Evolutionary conservation across 2,113 vertebrate genomes (phyloP).

Genomic region (Monarcha castaneiventris): DNA sequence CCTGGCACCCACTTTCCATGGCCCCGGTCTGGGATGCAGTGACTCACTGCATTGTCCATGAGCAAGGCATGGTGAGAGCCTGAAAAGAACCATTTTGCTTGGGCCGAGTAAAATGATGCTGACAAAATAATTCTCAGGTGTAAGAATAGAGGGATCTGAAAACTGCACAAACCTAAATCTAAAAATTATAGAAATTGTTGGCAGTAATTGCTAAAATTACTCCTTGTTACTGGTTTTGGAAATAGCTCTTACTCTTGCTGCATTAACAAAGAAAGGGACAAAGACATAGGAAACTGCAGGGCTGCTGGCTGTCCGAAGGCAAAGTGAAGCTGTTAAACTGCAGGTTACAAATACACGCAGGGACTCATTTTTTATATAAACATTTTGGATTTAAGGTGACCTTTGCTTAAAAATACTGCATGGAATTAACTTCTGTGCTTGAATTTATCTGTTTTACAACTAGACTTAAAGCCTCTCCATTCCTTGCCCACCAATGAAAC

Average conservation of each 20-base stretch:
- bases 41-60: fast-evolving
- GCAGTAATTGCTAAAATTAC: background rate
- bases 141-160: background rate
- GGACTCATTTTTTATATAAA: background rate
- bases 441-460: background rate
- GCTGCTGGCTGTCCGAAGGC: background rate
- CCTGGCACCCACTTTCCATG: background rate
- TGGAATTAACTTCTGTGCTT: background rate
- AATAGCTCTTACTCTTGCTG: background rate
- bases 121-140: background rate
- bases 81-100: background rate
- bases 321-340: background rate
- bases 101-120: background rate
- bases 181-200: background rate
- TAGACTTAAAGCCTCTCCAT: background rate
- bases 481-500: background rate
- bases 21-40: background rate
- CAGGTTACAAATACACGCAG: background rate
- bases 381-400: background rate
- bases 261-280: background rate
- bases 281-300: background rate
- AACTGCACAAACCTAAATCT: background rate
- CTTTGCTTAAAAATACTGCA: background rate
- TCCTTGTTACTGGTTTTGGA: background rate
- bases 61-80: background rate